Percentiles rank a stretch among this genome's conserved stretches.
Conservation (phyloP, 2,888 invertebrate species). For the Lysandra coridon region DNA sequence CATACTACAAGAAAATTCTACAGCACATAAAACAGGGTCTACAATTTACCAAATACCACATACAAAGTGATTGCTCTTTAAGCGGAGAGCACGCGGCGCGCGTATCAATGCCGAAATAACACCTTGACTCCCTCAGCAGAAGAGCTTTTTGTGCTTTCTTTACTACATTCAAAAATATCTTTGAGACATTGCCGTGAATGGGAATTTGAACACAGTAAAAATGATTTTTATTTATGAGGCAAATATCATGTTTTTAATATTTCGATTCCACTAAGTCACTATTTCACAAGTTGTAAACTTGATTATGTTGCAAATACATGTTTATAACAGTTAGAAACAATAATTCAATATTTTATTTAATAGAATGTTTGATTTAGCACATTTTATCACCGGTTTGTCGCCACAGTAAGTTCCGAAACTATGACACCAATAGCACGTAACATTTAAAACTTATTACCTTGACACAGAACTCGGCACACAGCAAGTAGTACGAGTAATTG, state of each 20-base stretch:
- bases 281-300: too few species aligned
- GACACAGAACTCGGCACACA: neutral
- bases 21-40: neutral
- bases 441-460: neutral
- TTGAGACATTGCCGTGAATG: neutral
- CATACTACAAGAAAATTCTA: neutral
- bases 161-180: neutral
- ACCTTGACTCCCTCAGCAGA: conserved; percentile 7
- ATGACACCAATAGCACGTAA: too few species aligned
- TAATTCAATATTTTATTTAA: too few species aligned
- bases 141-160: neutral
- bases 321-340: too few species aligned
- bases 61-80: neutral
- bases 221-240: too few species aligned
- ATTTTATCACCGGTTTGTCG: neutral
- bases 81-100: neutral
- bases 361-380: neutral
- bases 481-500: neutral
- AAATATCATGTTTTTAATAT: too few species aligned
- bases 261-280: too few species aligned
- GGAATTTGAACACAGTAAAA: neutral
- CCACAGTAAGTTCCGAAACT: neutral
- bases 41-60: neutral
- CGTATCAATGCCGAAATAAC: neutral
- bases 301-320: too few species aligned